Percentiles rank a stretch among this genome's conserved stretches.
phyloP scores from a whole-genome alignment of 2,888 invertebrate species.

The Pachliopta kotzebuea region DNA sequence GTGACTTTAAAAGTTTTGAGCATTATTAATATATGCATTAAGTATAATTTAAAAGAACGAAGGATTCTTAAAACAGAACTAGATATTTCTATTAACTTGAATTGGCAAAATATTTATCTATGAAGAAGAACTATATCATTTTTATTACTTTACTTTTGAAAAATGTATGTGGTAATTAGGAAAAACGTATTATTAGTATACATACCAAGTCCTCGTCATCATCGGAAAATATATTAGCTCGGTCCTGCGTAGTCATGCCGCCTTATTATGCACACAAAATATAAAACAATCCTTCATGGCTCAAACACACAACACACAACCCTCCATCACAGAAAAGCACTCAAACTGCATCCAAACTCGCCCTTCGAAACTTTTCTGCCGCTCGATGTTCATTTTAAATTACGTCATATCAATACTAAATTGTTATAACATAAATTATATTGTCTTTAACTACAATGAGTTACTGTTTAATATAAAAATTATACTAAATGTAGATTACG shows the following conservation, averaged over 20 bases:
- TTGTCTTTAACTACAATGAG: background rate
- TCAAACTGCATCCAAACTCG: constrained; percentile 70
- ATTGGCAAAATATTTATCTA: background rate
- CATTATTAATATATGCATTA: no score
- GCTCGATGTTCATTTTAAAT: constrained; percentile 12
- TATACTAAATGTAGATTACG: constrained; percentile 9
- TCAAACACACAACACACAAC: constrained; percentile 59
- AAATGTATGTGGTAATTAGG: background rate
- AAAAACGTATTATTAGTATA: constrained; percentile 22
- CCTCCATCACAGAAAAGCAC: constrained; percentile 56
- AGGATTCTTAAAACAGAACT: no score
- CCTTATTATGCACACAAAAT: constrained; percentile 47
- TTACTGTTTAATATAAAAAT: background rate
- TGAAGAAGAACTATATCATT: background rate
- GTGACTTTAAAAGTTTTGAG: no score
- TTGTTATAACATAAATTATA: background rate
- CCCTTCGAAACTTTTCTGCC: constrained; percentile 30
- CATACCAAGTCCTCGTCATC: constrained; percentile 75
- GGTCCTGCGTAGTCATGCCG: constrained; percentile 70
- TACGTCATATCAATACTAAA: background rate
- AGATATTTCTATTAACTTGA: no score
- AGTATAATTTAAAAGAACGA: no score
- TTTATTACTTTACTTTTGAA: no score
- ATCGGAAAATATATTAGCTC: constrained; percentile 69
- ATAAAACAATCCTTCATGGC: constrained; percentile 59